Percentiles rank a stretch among this genome's conserved stretches.
Evolutionary conservation across 1,140 invertebrate genomes (phyloP).

Genomic region (Anadara kagoshimensis): DNA sequence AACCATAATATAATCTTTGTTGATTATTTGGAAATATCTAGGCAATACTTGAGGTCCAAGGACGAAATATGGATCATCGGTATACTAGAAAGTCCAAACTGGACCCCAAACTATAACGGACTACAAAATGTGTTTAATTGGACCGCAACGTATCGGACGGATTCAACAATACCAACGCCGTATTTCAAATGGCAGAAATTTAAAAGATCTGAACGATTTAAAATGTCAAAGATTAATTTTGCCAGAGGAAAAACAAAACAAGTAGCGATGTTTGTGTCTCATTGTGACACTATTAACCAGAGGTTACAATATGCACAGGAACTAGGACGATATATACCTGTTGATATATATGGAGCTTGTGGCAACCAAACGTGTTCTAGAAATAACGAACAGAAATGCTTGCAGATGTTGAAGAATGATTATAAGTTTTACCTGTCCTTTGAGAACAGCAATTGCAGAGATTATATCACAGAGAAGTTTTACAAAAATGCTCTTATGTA

Average conservation of each 20-base stretch:
- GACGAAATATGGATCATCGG: conserved; percentile 21
- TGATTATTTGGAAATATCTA: neutral
- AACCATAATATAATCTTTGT: conserved; percentile 1
- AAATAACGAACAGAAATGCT: conserved; percentile 79
- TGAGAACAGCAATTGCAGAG: conserved; percentile 73
- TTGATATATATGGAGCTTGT: conserved; percentile 93
- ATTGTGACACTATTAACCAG: conserved; percentile 88
- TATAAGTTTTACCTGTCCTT: conserved; percentile 99
- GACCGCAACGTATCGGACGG: conserved; percentile 90
- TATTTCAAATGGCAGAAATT: conserved; percentile 82
- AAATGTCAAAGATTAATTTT: conserved; percentile 38
- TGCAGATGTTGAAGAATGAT: conserved; percentile 90
- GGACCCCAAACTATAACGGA: neutral
- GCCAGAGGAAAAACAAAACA: conserved; percentile 50
- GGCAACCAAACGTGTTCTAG: conserved; percentile 76
- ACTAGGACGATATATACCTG: conserved; percentile 81
- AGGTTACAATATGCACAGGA: conserved; percentile 48
- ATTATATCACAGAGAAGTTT: conserved; percentile 76
- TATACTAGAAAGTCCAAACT: conserved; percentile 10
- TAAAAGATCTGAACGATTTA: neutral
- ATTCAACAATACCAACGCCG: conserved; percentile 95
- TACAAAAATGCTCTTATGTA: conserved; percentile 71
- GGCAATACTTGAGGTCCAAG: neutral
- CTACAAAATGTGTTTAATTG: conserved; percentile 81
- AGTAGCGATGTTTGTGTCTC: conserved; percentile 98